Conservation (phyloP, 2,113 vertebrate genomes). For the Bujurquina vittata region DNA sequence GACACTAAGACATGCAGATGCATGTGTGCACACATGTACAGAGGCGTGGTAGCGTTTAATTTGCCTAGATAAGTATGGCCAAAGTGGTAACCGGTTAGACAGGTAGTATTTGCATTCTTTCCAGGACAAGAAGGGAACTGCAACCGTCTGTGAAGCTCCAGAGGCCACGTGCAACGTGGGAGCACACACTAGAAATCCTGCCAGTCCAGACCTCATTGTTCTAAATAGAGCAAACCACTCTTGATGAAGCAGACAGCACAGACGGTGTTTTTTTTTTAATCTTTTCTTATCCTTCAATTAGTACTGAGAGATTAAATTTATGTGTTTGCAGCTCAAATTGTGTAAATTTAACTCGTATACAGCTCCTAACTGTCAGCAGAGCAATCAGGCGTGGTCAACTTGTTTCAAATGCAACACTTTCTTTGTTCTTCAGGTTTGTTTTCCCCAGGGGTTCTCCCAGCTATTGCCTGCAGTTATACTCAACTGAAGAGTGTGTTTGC, state of each 20-base stretch:
- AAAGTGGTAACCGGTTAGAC: constrained; percentile 57
- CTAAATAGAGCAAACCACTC: constrained; percentile 14
- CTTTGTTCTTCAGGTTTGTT: constrained; percentile 75
- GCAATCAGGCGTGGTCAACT: constrained; percentile 67
- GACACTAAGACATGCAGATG: background rate
- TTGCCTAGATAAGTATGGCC: constrained; percentile 60
- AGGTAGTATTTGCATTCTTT: constrained; percentile 74
- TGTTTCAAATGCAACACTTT: constrained; percentile 69
- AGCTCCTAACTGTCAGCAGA: constrained; percentile 51
- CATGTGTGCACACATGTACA: background rate
- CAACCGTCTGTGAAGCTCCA: constrained; percentile 47
- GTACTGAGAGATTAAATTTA: background rate
- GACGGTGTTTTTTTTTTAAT: background rate
- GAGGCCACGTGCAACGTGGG: constrained; percentile 34
- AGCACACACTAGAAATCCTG: constrained; percentile 32
- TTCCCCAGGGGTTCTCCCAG: constrained; percentile 58
- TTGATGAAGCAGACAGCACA: constrained; percentile 6
- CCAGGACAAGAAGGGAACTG: constrained; percentile 25
- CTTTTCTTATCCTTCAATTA: constrained; percentile 3
- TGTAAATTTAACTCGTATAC: constrained; percentile 21
- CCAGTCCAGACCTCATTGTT: constrained; percentile 22
- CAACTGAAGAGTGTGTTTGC: constrained; percentile 76
- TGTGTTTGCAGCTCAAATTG: constrained; percentile 19
- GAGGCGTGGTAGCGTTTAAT: constrained; percentile 25
- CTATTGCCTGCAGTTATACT: constrained; percentile 71